These are phyloP conservation scores for Mobula hypostoma DNA, from an alignment of 2,113 vertebrate species.

Conservation along the genomic window DNA sequence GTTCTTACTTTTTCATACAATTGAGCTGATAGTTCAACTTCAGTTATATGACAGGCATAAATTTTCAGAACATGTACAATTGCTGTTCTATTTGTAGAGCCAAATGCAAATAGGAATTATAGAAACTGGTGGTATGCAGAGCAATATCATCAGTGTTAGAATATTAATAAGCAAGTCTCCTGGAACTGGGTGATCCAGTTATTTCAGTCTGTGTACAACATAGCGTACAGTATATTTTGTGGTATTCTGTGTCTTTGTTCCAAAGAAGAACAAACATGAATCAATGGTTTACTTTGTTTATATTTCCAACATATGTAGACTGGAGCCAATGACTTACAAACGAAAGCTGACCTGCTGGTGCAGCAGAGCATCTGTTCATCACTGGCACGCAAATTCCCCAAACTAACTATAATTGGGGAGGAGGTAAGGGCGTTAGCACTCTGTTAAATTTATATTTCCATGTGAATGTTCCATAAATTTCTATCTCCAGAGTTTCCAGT, in stretches of 20 bases:
- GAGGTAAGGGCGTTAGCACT: conserved; percentile 62
- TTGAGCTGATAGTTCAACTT: not conserved
- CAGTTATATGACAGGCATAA: not conserved
- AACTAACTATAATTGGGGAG: conserved; percentile 88
- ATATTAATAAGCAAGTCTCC: too few species aligned
- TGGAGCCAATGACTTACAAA: conserved; percentile 82
- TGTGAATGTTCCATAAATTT: not conserved
- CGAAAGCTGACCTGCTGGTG: conserved; percentile 82
- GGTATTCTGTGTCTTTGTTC: not conserved
- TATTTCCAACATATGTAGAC: conserved; percentile 54
- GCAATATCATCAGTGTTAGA: not conserved
- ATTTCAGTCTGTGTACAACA: not conserved
- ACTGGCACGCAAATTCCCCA: conserved; percentile 76
- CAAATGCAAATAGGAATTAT: not conserved
- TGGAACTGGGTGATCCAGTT: not conserved
- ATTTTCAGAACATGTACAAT: not conserved
- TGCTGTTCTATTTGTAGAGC: not conserved
- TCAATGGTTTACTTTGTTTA: not conserved
- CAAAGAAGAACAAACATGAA: not conserved
- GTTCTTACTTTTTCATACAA: not conserved
- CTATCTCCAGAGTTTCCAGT: not conserved
- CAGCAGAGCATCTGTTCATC: conserved; percentile 91
- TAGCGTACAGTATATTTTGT: not conserved
- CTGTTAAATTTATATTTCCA: not conserved
- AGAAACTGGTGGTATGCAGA: not conserved